Evolutionary conservation across 2,113 vertebrate genomes (phyloP).

Genomic region (Aspidoscelis tigris): DNA sequence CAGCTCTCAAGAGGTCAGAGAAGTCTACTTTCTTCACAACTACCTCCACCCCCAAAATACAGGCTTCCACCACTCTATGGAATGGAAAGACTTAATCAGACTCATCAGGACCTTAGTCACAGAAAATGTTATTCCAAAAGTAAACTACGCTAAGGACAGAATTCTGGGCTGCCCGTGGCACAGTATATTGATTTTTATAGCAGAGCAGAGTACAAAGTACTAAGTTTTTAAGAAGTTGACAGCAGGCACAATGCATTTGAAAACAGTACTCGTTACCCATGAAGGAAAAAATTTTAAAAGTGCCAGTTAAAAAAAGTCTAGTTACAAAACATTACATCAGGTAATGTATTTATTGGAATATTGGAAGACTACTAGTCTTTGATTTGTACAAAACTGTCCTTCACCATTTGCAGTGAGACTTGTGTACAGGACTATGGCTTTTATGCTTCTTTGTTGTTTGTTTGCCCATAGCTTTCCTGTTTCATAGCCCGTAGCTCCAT

Average conservation of each 20-base stretch:
- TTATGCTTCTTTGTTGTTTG: too few species aligned
- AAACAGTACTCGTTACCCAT: background rate
- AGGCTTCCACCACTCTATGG: slow-evolving; percentile 43
- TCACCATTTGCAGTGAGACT: too few species aligned
- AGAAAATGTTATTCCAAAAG: slow-evolving; percentile 11
- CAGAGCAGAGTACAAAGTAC: background rate
- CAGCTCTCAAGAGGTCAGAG: background rate
- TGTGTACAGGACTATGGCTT: too few species aligned
- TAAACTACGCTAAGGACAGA: background rate
- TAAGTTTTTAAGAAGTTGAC: background rate
- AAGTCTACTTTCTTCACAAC: background rate
- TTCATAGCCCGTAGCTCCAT: too few species aligned
- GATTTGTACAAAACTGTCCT: too few species aligned
- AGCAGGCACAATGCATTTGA: background rate
- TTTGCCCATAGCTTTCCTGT: too few species aligned
- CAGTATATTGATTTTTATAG: background rate
- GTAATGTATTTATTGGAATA: background rate
- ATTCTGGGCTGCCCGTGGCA: background rate
- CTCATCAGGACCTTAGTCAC: background rate
- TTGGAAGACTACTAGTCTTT: background rate
- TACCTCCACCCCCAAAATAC: slow-evolving; percentile 45
- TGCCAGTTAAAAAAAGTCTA: background rate
- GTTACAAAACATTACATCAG: background rate
- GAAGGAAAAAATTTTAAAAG: background rate
- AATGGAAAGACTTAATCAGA: background rate